phyloP scores from a whole-genome alignment of 1,140 invertebrate species.

The Drosophila kanapiae region DNA sequence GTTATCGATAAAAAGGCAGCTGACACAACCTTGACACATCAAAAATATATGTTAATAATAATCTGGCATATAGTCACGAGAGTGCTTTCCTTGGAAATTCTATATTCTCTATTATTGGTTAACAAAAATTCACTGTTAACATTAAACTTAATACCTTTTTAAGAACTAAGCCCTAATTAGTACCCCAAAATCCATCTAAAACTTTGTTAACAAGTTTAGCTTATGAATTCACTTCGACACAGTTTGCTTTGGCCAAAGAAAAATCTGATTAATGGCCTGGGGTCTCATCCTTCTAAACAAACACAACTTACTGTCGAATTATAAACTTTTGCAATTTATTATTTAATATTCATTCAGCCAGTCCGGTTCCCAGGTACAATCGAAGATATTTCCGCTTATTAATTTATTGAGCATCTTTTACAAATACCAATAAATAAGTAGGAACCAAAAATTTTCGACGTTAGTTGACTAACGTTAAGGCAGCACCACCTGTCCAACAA shows the following conservation, averaged over 20 bases:
- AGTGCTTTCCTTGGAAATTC: too few relatives aligned
- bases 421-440: conserved; percentile 19
- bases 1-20: too few relatives aligned
- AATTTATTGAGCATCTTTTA: conserved; percentile 13
- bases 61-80: too few relatives aligned
- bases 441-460: conserved; percentile 15
- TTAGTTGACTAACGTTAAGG: conserved; percentile 26
- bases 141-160: too few relatives aligned
- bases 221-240: neutral
- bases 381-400: conserved; percentile 11
- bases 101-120: too few relatives aligned
- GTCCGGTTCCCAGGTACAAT: neutral
- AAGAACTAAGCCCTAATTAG: too few relatives aligned
- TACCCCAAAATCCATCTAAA: neutral
- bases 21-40: too few relatives aligned
- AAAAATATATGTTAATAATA: too few relatives aligned
- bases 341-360: conserved; percentile 1
- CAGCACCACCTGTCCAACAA: conserved; percentile 66
- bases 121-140: too few relatives aligned
- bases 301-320: conserved; percentile 17
- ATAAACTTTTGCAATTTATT: conserved; percentile 9
- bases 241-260: neutral
- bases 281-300: conserved; percentile 13
- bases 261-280: conserved; percentile 8
- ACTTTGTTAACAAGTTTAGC: neutral